phyloP scores from a whole-genome alignment of 1,140 invertebrate species.

The Chironomus tepperi region DNA sequence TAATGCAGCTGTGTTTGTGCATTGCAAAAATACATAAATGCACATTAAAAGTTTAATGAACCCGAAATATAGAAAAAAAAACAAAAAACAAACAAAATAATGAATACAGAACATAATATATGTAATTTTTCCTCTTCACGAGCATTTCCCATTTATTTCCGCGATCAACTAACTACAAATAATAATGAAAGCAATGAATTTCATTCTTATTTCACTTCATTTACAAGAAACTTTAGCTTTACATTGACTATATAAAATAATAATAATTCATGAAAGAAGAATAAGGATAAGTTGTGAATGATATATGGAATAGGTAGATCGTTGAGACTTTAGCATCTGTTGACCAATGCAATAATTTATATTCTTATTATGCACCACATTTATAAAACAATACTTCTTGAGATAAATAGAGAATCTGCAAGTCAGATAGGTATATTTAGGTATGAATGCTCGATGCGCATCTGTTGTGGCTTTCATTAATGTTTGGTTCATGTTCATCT shows the following conservation, averaged over 20 bases:
- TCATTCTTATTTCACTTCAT: background rate
- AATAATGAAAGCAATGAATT: background rate
- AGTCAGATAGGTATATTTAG: too few relatives aligned
- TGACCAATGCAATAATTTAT: background rate
- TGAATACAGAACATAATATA: background rate
- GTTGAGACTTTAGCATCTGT: background rate
- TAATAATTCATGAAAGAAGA: too few relatives aligned
- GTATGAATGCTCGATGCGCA: too few relatives aligned
- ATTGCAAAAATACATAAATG: background rate
- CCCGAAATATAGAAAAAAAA: background rate
- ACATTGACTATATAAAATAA: background rate
- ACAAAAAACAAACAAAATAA: background rate
- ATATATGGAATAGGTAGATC: too few relatives aligned
- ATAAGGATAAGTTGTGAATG: too few relatives aligned
- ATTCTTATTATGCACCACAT: too few relatives aligned
- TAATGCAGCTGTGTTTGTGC: background rate
- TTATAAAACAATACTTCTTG: too few relatives aligned
- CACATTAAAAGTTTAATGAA: constrained; percentile 9
- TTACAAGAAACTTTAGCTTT: background rate
- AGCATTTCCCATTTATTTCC: constrained; percentile 4
- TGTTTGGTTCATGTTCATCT: too few relatives aligned
- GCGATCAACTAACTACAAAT: background rate
- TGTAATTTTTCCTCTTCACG: too few relatives aligned
- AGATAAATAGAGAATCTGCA: too few relatives aligned
- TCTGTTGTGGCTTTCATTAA: too few relatives aligned